These are phyloP conservation scores for Lineus longissimus DNA, from an alignment of 1,140 invertebrate species.

Conservation along the genomic window DNA sequence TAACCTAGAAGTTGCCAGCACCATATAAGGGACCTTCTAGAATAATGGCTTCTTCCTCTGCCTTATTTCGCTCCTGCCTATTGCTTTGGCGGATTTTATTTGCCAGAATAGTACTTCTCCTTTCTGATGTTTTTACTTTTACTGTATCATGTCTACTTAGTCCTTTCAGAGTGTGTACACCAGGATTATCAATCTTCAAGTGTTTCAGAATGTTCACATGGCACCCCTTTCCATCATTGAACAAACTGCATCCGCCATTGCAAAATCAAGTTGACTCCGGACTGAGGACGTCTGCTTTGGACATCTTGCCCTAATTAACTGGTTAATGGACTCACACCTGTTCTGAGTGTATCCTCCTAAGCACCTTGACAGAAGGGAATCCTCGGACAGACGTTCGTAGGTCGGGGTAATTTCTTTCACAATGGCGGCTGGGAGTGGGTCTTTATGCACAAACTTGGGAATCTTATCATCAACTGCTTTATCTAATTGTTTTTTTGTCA, in stretches of 20 bases:
- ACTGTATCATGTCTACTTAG: not conserved
- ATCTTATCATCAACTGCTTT: no score
- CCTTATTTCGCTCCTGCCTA: not conserved
- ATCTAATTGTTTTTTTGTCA: no score
- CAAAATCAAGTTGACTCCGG: not conserved
- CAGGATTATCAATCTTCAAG: not conserved
- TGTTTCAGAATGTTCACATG: not conserved
- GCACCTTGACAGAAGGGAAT: not conserved
- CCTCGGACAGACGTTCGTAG: not conserved
- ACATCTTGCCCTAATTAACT: not conserved
- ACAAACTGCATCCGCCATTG: not conserved
- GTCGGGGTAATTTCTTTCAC: not conserved
- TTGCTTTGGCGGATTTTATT: not conserved
- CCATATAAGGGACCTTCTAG: not conserved
- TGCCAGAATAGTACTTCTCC: not conserved
- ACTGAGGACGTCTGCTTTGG: not conserved
- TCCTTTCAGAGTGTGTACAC: not conserved
- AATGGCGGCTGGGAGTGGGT: not conserved
- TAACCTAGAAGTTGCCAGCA: not conserved
- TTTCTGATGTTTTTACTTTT: not conserved
- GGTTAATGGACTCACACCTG: not conserved
- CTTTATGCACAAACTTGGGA: not conserved
- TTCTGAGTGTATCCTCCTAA: not conserved
- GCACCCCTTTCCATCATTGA: not conserved
- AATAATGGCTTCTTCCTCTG: not conserved